Evolutionary conservation across 2,888 invertebrate species (phyloP), one percentile per base, ranked within the genome.

Genomic region (Trissoscelio sp.): DNA sequence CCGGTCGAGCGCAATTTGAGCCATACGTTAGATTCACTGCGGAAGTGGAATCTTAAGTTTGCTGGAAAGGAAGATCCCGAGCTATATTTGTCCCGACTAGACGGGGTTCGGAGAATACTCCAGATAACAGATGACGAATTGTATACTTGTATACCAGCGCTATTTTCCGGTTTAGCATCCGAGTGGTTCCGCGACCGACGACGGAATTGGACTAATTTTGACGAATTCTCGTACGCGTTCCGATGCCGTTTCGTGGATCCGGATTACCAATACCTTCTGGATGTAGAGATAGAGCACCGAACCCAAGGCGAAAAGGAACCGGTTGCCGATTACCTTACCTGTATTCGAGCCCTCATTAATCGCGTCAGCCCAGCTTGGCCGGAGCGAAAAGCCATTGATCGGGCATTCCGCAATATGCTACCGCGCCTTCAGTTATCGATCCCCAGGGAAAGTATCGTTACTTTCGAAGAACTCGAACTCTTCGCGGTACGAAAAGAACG

Each of bases 181-280:
- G 67, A 53, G 20, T 67, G 67, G 67, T 69, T 57, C 7, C 57
- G 44, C 5, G 69, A 69, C 5, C 9, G 67, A 12, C 16, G 22
- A 7, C 12, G 11, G 7, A n/a, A 12, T 20, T 57, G 57, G 57
- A 0, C 6, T 2, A 18, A 0, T 9, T 69, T 69, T n/a, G 67
- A 67, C n/a, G 53, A 22, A 2, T 67, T 67, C 6, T 20, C 51
- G 0, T n/a, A 7, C 0, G 42, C 60, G 0, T 57, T 57, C 11
- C 34, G 20, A 5, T 1, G 0, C 2, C 9, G 57, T 6, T 57
- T 57, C n/a, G 11, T 60, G 9, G 60, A 60, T 42, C 60, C 60
- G 3, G 60, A 60, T 14, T 60, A 60, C 5, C 42, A 42, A 3
- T 42, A 24, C 42, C 11, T 11, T 1, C 7, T 53, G 16, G 5